Base-by-base conservation (phyloP, 2,888 invertebrate species). In the Myopa tessellatipennis region DNA sequence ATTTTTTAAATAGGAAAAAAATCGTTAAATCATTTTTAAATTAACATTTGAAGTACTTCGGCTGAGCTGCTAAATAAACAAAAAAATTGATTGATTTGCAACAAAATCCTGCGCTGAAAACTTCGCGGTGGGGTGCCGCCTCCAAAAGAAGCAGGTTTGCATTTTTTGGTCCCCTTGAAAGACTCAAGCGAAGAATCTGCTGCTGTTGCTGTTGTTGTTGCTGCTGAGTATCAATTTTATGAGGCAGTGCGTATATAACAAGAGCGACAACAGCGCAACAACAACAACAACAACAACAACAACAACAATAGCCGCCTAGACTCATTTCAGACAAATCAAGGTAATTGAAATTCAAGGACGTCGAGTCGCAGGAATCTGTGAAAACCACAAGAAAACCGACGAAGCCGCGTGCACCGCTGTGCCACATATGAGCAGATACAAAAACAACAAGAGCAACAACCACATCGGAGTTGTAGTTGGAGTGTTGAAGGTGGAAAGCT, bases 301-400 rank as follows among this genome's bases (percentile, higher is more conserved):
- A 72, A 38, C 52, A 52, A 50, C 50, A 69, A 34, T n/a, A 69
- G 18, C 38, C 70, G 45, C 73, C 52, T 65, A 74, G 74, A 74
- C 65, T 58, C 61, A 52, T 65, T 74, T 63, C 52, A 74, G 74
- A 10, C n/a, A 65, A 74, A 74, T 74, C 74, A 36, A 36, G 16
- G 52, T 65, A 63, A 74, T 74, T 74, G 74, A 74, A 74, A 74
- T 74, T 74, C 74, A 74, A 74, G 74, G 74, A 63, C 74, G 74
- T 34, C 74, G 26, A 65, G 38, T 74, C 34, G 63, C 16, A 16
- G 63, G 73, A 73, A 74, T 74, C 52, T 60, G 4, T 16, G 63
- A n/a, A 71, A 71, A 74, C 63, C 61, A 50, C 73, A 63, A 50
- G 38, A 16, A 36, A 38, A 65, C 14, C 65, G 4, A n/a, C 4